Evolutionary conservation across 2,888 invertebrate species (phyloP), one percentile per base, ranked within the genome.

Genomic region (Cerastis leucographa): DNA sequence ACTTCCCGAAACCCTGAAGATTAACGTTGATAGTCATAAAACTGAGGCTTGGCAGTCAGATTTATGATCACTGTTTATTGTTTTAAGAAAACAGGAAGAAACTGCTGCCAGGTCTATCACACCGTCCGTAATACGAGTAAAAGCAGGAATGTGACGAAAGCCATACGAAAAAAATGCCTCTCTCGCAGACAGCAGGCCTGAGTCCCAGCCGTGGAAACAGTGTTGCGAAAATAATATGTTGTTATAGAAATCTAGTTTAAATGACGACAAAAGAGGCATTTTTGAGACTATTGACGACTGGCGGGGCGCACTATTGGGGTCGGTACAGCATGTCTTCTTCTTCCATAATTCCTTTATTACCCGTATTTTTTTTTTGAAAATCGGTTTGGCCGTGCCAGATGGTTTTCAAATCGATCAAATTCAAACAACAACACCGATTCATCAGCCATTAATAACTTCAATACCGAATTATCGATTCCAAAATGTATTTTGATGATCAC

Each of bases 1-100:
- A 66, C 25, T 71, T 71, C 71, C 49, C 51, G 67, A 49, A 71
- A 22, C 49, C 71, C 25, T 71, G 67, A 66, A 71, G 14, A 22
- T 25, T 14, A 46, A 40, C 14, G 11, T 17, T 44, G 22, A 61
- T 71, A 46, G 17, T 3, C 19, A 25, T 19, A 14, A 40, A 5
- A 64, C 12, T 6, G 9, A 40, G 11, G 7, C 14, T 67, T 42
- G 49, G 71, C 71, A 51, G 17, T 46, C 46, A 65, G 5, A 22
- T 65, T 66, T 49, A 71, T 49, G 35, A 71, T 65, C 17, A 29
- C 22, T 61, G 25, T 49, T 46, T 71, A 35, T 65, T n/a, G n/a
- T 19, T 40, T 12, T 25, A n/a, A 14, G 35, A n/a, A 46, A 7
- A 12, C 17, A n/a, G 64, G 62, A 46, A 35, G 64, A 64, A 25